Base-by-base conservation (phyloP, 2,888 invertebrate genomes). In the Mamestra brassicae region DNA sequence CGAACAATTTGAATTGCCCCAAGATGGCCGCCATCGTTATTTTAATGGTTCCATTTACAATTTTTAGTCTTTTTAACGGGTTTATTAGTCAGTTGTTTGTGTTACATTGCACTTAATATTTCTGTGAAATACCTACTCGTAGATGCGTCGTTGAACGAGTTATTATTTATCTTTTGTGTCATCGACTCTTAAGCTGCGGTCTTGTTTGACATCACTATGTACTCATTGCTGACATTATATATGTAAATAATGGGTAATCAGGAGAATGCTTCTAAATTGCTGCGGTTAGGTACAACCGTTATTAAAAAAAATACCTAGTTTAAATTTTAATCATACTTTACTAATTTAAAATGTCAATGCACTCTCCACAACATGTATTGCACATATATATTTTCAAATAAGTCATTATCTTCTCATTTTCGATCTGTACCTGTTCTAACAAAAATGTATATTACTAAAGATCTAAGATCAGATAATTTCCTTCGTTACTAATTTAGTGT, bases 121-220 rank as follows among this genome's bases (percentile, higher is more conserved):
- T 84, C 70, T 77, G 42, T 73, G 63, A 74, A 84, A 42, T n/a
- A 26, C 26, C 26, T 26, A 26, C 26, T 26, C 26, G 26, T 26
- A 69, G 64, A 13, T 71, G 75, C 38, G 57, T 65, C 58, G 69
- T 69, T 76, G 50, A 75, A 62, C 55, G 54, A 76, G 13, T 65
- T 71, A 64, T 78, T 85, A 83, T 86, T 84, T 84, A 66, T 54
- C 74, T 80, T 82, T 63, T 81, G 78, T 81, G 80, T 80, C 86
- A 85, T 78, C 72, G 57, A 76, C 80, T 76, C 54, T 55, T 61
- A 63, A 68, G 38, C 50, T 73, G 63, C 38, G 68, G 54, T 75
- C 55, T 45, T 76, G 64, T 84, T 75, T 77, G 72, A 76, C 64
- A 72, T 74, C 66, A 76, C 47, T 76, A 55, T 71, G 65, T 67